Percentiles rank a stretch among this genome's conserved stretches.
phyloP scores from a whole-genome alignment of 2,113 vertebrate genomes.

The Rhinoptilus africanus region DNA sequence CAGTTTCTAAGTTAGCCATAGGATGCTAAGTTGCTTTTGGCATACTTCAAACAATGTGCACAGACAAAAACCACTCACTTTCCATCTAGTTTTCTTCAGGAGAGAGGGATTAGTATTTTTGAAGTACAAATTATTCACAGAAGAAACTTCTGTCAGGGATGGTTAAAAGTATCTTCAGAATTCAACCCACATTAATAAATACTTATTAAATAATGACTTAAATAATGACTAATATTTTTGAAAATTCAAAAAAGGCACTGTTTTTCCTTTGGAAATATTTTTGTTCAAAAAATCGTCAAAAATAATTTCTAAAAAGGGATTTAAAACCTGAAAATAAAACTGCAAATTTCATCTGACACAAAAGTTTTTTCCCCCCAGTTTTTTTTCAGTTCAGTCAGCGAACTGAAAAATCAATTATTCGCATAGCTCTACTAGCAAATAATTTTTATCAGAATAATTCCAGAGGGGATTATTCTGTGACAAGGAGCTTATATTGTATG shows the following conservation, averaged over 20 bases:
- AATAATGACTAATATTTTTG: not conserved
- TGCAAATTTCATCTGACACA: not conserved
- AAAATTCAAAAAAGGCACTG: not conserved
- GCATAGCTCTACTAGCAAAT: not conserved
- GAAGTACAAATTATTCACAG: not conserved
- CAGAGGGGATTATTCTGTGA: slow-evolving; percentile 8
- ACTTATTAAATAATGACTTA: too few relatives aligned
- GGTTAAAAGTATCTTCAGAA: not conserved
- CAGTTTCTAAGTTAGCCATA: not conserved
- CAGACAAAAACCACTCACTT: not conserved
- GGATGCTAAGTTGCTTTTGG: not conserved
- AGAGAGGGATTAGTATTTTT: not conserved
- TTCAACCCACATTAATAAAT: not conserved
- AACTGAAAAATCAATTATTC: slow-evolving; percentile 36
- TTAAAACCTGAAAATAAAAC: not conserved
- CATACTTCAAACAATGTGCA: not conserved
- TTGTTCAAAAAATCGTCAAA: not conserved
- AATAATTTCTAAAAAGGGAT: not conserved
- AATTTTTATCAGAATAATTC: slow-evolving; percentile 27
- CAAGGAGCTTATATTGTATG: not conserved
- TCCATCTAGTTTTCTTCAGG: not conserved
- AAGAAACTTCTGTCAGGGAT: not conserved
- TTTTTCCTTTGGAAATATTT: not conserved
- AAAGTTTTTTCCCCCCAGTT: accelerated
- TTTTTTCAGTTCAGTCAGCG: not conserved